Conservation (phyloP, 2,113 vertebrate genomes). For the Henicopernis longicauda region DNA sequence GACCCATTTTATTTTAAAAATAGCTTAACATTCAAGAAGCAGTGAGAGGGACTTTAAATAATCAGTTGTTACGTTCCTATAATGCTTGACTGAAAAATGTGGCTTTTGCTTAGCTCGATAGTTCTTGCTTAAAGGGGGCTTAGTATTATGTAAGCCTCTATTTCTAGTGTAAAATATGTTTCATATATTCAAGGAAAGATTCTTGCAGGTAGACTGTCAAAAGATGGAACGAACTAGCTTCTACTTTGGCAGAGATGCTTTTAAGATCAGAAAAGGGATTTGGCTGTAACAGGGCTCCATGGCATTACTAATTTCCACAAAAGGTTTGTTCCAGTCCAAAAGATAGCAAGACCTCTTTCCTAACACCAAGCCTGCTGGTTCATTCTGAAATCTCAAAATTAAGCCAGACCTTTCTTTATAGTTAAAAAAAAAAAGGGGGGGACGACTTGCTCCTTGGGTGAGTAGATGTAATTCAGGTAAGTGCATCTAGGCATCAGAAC, state of each 20-base stretch:
- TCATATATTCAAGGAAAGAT: not conserved
- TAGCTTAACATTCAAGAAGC: not conserved
- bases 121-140: not conserved
- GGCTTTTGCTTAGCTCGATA: not conserved
- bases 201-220: not conserved
- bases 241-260: not conserved
- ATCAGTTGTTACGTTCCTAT: not conserved
- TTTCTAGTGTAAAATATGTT: constrained; percentile 4
- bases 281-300: not conserved
- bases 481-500: not conserved
- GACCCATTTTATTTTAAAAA: not conserved
- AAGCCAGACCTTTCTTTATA: not conserved
- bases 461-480: not conserved
- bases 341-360: not conserved
- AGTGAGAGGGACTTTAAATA: not conserved
- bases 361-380: not conserved
- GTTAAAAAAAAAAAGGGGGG: not conserved
- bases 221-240: not conserved
- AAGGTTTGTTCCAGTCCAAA: not conserved
- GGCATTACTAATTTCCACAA: not conserved
- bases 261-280: not conserved
- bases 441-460: not conserved
- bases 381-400: not conserved
- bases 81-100: not conserved
- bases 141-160: constrained; percentile 3